phyloP scores from a whole-genome alignment of 2,113 vertebrate genomes.

The Gymnocephalus cernua region DNA sequence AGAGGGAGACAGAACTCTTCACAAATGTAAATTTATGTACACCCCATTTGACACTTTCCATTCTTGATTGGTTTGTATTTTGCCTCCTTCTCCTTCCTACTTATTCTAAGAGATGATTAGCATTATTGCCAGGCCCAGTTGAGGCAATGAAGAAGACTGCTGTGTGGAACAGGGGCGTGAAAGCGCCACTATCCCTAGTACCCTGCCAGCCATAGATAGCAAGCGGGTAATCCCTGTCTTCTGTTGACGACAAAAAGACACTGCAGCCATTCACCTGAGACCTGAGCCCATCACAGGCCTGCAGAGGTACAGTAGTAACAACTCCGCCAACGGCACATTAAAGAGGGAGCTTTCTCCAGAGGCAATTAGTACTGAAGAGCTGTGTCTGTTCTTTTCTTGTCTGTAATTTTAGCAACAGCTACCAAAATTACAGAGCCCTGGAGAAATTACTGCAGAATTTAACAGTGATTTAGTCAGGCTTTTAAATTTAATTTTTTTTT shows the following conservation, averaged over 20 bases:
- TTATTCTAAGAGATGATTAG: slow-evolving; percentile 76
- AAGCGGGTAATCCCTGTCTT: slow-evolving; percentile 52
- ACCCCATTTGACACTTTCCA: slow-evolving; percentile 71
- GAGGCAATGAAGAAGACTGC: slow-evolving; percentile 56
- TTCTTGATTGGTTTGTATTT: slow-evolving; percentile 73
- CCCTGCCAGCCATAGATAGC: slow-evolving; percentile 55
- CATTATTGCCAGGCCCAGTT: slow-evolving; percentile 57
- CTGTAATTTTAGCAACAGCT: slow-evolving; percentile 38
- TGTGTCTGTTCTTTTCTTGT: slow-evolving; percentile 38
- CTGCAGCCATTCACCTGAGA: slow-evolving; percentile 59
- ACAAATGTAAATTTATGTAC: slow-evolving; percentile 74
- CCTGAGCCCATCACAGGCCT: slow-evolving; percentile 44
- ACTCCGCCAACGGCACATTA: slow-evolving; percentile 34
- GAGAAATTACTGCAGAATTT: slow-evolving; percentile 50
- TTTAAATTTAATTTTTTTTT: no score
- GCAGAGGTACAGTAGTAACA: slow-evolving; percentile 51
- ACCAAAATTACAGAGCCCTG: slow-evolving; percentile 52
- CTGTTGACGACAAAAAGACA: slow-evolving; percentile 39
- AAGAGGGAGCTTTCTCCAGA: slow-evolving; percentile 37
- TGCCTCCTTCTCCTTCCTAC: slow-evolving; percentile 58
- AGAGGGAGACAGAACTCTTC: slow-evolving; percentile 47
- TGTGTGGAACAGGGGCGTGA: slow-evolving; percentile 55
- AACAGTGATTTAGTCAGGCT: slow-evolving; percentile 38
- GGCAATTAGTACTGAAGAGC: slow-evolving; percentile 53
- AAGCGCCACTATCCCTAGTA: slow-evolving; percentile 51